Evolutionary conservation across 1,140 invertebrate species (phyloP), one percentile per base, ranked within the genome.

Genomic region (Euwallacea fornicatus): DNA sequence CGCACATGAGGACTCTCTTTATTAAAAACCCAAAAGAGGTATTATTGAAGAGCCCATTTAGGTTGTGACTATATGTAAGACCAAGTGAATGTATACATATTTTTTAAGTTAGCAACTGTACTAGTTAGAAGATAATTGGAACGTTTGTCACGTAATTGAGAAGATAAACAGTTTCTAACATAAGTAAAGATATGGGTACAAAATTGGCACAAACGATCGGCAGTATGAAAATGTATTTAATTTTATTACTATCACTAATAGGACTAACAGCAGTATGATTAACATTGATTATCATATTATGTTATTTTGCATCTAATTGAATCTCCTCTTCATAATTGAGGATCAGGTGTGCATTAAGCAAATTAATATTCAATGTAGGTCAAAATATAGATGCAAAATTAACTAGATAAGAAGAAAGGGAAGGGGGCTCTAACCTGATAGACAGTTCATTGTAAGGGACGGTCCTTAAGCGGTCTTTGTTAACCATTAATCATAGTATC

Each of bases 401-500:
- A 71, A 60, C 62, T 66, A 61, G 56, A 58, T 71, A 71, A 71
- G 69, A 59, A 66, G 69, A n/a, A n/a, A n/a, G 43, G 54, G 47
- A 58, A 56, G 69, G 21, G 21, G 21, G 69, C 43, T 62, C 69
- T 33, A 71, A 71, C 69, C 69, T 71, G 69, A 71, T 71, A 71
- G 69, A 71, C 69, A 71, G 61, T 71, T 71, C 63, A 71, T 71
- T 71, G 69, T 71, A 66, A 66, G 56, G 69, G 62, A 66, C 50
- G 54, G 58, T 71, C 69, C 63, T 71, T 66, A 71, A 71, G 69
- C 69, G 69, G 69, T 60, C 69, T 71, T 71, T 71, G 69, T 71
- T 71, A 71, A 71, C 69, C 69, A 71, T 71, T 71, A 71, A 71
- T 71, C 69, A 71, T 71, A 71, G 69, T 71, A 71, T 71, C 61